Percentiles rank a stretch among this genome's conserved stretches.
These are phyloP conservation scores for Aporophyla lueneburgensis DNA, from an alignment of 2,888 invertebrate genomes.

Conservation along the genomic window DNA sequence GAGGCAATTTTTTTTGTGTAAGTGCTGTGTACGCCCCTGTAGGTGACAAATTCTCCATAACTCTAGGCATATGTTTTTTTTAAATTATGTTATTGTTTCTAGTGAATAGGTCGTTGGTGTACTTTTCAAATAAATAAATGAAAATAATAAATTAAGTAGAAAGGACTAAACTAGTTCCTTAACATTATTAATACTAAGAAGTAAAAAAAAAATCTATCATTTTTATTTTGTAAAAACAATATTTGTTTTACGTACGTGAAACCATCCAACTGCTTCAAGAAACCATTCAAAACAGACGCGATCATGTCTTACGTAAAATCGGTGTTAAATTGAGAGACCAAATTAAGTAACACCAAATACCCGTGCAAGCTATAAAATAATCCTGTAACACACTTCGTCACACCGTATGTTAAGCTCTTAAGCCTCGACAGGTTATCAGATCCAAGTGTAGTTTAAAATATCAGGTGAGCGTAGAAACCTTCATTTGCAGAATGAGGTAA, in stretches of 20 bases:
- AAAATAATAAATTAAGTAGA: no score
- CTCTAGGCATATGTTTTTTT: no score
- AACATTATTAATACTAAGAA: no score
- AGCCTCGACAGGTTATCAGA: conserved; percentile 43
- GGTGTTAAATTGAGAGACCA: conserved; percentile 23
- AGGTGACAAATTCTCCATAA: no score
- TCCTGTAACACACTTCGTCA: conserved; percentile 34
- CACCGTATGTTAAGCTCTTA: conserved; percentile 42
- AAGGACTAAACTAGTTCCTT: no score
- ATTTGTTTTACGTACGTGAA: neutral
- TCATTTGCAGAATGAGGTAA: neutral
- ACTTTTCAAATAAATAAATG: no score
- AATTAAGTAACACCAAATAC: conserved; percentile 19
- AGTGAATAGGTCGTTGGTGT: no score
- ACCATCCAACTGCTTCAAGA: neutral
- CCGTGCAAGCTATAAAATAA: conserved; percentile 34
- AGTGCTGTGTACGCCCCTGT: no score
- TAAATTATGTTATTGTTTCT: no score
- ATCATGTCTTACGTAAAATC: conserved; percentile 11
- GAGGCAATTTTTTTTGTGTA: no score
- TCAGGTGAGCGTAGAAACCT: neutral
- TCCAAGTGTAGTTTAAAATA: conserved; percentile 11
- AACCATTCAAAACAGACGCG: neutral
- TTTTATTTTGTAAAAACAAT: no score
- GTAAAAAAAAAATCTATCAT: no score